Base-by-base conservation (phyloP, 2,888 invertebrate species). In the Polydrusus tereticollis region DNA sequence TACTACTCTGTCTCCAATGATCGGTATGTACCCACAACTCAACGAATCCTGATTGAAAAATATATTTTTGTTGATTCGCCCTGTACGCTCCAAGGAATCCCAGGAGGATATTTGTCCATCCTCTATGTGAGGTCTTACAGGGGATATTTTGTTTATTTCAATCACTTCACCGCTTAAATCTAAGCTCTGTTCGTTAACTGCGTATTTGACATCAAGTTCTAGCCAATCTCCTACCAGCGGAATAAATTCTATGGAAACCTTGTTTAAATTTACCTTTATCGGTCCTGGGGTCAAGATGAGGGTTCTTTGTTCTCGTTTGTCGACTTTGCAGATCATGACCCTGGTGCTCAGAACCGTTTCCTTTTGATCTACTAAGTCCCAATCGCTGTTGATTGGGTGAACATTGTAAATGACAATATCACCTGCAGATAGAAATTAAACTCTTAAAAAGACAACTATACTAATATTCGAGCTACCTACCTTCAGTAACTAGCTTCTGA, bases 191-290 rank as follows among this genome's bases (percentile, higher is more conserved):
- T 89, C 88, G 82, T 92, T 87, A 60, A 90, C 84, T 80, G 91
- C 90, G 10, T 92, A 88, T 75, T 88, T 87, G 59, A 90, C 90
- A 71, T 88, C 88, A 41, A 93, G 79, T 81, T 89, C 88, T 18
- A 94, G 80, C 87, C 91, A 91, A 82, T 94, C 94, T 1, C 94
- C 94, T 74, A 88, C 85, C 16, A 90, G 84, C 1, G 93, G 93
- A 43, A 92, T 83, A 82, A 93, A 92, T 60, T 88, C 88, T 1
- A 90, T 88, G 75, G 87, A 84, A 0, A 92, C 87, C 57, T 87
- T 83, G 80, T 93, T 90, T 58, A 94, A 85, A 80, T 89, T 87
- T 59, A 93, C 86, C 65, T 84, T 86, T n/a, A 91, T 80, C 67
- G 89, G 86, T 77, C 85, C 86, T 10, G 89, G 88, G 63, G 88